phyloP scores from a whole-genome alignment of 2,113 vertebrate genomes.

The Nannobrachium achirus region DNA sequence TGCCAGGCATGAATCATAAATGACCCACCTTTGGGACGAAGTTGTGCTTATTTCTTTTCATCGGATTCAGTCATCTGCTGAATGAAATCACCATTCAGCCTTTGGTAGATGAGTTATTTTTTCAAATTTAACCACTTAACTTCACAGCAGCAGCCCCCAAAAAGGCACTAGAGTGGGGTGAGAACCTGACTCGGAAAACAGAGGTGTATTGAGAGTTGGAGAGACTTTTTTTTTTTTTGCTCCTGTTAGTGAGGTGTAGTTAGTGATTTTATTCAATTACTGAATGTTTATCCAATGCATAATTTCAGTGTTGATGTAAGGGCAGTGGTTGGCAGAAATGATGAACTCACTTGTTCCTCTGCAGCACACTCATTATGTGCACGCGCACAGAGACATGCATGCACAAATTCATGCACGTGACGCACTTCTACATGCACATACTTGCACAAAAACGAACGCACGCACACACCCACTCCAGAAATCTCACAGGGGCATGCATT shows the following conservation, averaged over 20 bases:
- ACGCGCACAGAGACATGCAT: conserved; percentile 5
- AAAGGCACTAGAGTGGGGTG: conserved; percentile 36
- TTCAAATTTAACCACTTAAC: conserved; percentile 61
- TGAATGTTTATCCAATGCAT: conserved; percentile 67
- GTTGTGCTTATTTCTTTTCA: conserved; percentile 43
- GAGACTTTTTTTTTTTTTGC: conserved; percentile 19
- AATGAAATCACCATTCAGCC: conserved; percentile 68
- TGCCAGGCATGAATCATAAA: conserved; percentile 64
- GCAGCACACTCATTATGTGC: conserved; percentile 36
- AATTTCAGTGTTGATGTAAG: conserved; percentile 69
- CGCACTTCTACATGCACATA: not conserved
- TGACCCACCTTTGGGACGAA: conserved; percentile 56
- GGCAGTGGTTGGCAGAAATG: conserved; percentile 52
- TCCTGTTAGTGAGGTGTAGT: conserved; percentile 38
- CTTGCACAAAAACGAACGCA: conserved; percentile 3
- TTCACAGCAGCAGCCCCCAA: conserved; percentile 54
- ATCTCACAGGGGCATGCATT: conserved; percentile 25
- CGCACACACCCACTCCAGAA: not conserved
- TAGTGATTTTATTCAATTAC: conserved; percentile 72
- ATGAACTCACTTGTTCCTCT: conserved; percentile 71
- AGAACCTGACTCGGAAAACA: conserved; percentile 57
- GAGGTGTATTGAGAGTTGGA: conserved; percentile 61
- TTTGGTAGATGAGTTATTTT: conserved; percentile 61
- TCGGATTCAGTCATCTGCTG: conserved; percentile 34
- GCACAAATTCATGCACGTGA: not conserved